These are phyloP conservation scores for Erebia ligea DNA, from an alignment of 2,888 invertebrate species.

Conservation along the genomic window DNA sequence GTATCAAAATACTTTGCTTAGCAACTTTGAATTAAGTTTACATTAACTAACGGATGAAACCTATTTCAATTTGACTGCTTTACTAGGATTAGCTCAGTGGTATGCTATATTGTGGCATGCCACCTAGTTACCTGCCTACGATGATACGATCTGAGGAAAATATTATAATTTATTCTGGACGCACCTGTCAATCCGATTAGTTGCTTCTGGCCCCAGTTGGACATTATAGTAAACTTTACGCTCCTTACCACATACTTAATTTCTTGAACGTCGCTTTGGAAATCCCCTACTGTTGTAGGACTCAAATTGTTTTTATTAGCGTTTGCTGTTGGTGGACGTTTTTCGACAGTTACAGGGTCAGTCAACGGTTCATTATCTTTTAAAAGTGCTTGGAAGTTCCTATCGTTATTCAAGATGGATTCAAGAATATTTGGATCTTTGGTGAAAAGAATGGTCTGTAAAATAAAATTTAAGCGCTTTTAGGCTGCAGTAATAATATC, in stretches of 20 bases:
- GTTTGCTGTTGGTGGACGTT: conserved; percentile 85
- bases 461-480: conserved; percentile 21
- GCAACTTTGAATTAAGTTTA: no score
- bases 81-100: no score
- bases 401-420: conserved; percentile 66
- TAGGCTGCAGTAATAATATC: no score
- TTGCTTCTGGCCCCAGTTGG: conserved; percentile 85
- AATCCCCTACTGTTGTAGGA: conserved; percentile 51
- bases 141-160: no score
- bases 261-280: conserved; percentile 53
- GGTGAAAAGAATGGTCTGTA: conserved; percentile 93
- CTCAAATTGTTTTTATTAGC: conserved; percentile 55
- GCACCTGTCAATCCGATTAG: conserved; percentile 84
- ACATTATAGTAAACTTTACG: conserved; percentile 82
- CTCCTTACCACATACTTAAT: conserved; percentile 65
- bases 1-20: no score
- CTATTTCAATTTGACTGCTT: no score
- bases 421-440: conserved; percentile 89
- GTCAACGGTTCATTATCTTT: conserved; percentile 66
- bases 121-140: no score
- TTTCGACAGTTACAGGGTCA: conserved; percentile 58
- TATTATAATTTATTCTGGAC: neutral
- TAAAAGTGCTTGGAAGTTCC: conserved; percentile 68
- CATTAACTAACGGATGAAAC: no score
- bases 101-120: no score